A percentile compares a stretch with the other conserved stretches of the same genome.
Conservation (phyloP, 2,113 vertebrate species). For the Cranoglanis bouderius region DNA sequence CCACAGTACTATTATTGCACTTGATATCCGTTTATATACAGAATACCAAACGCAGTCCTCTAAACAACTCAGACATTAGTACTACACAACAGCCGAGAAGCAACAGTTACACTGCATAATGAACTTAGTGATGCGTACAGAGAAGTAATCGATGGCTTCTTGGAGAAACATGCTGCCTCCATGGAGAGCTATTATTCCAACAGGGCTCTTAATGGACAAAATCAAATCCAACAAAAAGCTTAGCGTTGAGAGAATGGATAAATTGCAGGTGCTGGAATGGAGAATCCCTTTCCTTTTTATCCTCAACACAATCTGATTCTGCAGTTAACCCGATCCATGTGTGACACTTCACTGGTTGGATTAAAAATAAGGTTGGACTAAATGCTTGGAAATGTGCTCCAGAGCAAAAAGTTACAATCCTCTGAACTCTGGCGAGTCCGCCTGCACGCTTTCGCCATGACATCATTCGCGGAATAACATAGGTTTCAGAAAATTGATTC, state of each 20-base stretch:
- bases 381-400: constrained; percentile 48
- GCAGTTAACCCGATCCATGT: constrained; percentile 54
- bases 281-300: constrained; percentile 34
- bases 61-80: background rate
- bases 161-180: constrained; percentile 15
- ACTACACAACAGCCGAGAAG: background rate
- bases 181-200: constrained; percentile 30
- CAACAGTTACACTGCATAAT: constrained; percentile 16
- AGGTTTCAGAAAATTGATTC: constrained; percentile 58
- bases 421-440: constrained; percentile 37
- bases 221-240: constrained; percentile 36
- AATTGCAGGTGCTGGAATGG: constrained; percentile 44
- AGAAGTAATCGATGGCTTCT: constrained; percentile 8
- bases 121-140: constrained; percentile 2
- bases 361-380: constrained; percentile 49
- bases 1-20: background rate
- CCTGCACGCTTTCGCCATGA: constrained; percentile 51
- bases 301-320: constrained; percentile 39
- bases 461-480: constrained; percentile 55
- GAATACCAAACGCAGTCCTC: background rate
- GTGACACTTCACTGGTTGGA: constrained; percentile 45
- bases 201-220: constrained; percentile 37
- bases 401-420: constrained; percentile 55
- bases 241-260: constrained; percentile 23
- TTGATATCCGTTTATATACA: constrained; percentile 1